Evolutionary conservation across 2,113 vertebrate species (phyloP).

Genomic region (Blennius ocellaris): DNA sequence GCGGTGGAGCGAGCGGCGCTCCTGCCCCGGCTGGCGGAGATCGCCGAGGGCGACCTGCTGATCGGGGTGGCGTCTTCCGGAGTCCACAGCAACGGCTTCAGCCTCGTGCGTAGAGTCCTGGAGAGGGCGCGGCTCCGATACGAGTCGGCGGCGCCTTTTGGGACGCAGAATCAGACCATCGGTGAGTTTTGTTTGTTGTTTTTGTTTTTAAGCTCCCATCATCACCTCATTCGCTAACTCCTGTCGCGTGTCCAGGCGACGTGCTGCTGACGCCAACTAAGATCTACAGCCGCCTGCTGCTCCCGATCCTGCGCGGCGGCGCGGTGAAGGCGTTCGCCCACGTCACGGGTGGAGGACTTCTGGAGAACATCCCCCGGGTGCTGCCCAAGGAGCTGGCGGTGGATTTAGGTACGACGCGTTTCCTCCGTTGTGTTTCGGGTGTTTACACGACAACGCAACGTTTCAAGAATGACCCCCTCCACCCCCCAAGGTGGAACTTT

Average conservation of each 20-base stretch:
- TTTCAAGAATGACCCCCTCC: too few species aligned
- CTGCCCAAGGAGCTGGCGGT: constrained; percentile 87
- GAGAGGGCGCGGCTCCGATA: constrained; percentile 83
- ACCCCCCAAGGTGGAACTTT: too few species aligned
- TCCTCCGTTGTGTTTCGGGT: too few species aligned
- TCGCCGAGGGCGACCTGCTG: constrained; percentile 86
- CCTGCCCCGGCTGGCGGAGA: constrained; percentile 87
- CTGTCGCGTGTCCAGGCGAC: constrained; percentile 81
- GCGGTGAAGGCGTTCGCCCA: constrained; percentile 92
- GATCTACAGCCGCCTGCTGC: constrained; percentile 91
- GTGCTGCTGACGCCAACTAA: constrained; percentile 92
- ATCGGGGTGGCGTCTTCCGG: constrained; percentile 94
- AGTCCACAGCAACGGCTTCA: constrained; percentile 97
- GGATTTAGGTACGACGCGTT: constrained; percentile 87
- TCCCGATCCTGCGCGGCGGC: constrained; percentile 90
- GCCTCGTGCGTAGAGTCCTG: constrained; percentile 92
- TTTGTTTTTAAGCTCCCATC: too few species aligned
- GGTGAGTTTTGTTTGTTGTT: too few species aligned
- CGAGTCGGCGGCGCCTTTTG: constrained; percentile 83
- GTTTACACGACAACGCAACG: background rate
- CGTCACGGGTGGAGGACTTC: constrained; percentile 95
- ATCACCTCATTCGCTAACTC: too few species aligned
- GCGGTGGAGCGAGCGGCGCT: constrained; percentile 88
- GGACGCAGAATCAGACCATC: constrained; percentile 83
- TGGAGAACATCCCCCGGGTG: constrained; percentile 95